Conservation (phyloP, 2,888 invertebrate genomes). For the Dicycla oo region DNA sequence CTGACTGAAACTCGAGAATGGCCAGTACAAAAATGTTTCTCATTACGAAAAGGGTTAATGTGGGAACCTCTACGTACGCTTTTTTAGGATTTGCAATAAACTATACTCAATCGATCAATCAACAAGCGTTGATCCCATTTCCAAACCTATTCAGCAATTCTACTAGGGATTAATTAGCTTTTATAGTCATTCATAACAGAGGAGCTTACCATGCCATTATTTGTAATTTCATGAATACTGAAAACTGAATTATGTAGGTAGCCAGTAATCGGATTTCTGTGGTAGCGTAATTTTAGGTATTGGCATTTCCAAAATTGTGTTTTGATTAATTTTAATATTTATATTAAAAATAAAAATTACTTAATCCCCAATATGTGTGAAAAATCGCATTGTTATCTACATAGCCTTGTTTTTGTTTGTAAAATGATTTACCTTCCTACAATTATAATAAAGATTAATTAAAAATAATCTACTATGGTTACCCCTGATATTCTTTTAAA, state of each 20-base stretch:
- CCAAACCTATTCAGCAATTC: not conserved
- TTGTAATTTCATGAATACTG: constrained; percentile 35
- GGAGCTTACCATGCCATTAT: constrained; percentile 19
- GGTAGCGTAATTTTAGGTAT: constrained; percentile 45
- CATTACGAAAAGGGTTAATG: too few relatives aligned
- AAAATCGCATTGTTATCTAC: not conserved
- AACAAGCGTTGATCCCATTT: not conserved
- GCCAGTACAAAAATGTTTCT: too few relatives aligned
- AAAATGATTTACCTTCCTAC: not conserved
- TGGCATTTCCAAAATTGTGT: constrained; percentile 27
- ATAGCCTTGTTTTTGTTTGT: not conserved
- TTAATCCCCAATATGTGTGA: accelerated
- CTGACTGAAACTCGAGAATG: too few relatives aligned
- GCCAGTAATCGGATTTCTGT: constrained; percentile 35
- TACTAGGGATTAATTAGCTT: not conserved
- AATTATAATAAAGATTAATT: not conserved
- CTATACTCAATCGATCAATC: not conserved
- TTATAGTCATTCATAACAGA: constrained; percentile 22
- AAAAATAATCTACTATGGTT: constrained; percentile 21
- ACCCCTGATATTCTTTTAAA: constrained; percentile 12
- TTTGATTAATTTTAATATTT: constrained; percentile 41
- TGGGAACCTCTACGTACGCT: not conserved
- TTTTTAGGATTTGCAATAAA: not conserved
- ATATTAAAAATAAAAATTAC: constrained; percentile 8
- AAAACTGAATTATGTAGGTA: constrained; percentile 32